Conservation (phyloP, 2,888 invertebrate species). For the Caenorhabditis sp. region DNA sequence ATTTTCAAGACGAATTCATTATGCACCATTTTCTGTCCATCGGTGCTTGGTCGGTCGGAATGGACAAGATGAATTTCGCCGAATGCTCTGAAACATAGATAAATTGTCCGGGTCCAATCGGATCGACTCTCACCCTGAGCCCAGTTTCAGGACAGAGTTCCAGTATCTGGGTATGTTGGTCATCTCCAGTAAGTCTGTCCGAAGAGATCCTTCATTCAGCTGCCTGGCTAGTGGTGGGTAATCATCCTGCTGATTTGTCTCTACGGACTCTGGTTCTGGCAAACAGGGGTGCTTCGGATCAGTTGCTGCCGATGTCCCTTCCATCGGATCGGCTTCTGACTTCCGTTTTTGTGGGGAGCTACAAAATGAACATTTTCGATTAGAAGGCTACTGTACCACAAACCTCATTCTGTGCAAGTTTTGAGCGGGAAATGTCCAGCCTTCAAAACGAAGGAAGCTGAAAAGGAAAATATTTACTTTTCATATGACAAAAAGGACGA, state of each 20-base stretch:
- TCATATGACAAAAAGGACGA: neutral
- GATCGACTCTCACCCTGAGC: slow-evolving; percentile 19
- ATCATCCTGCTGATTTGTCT: neutral
- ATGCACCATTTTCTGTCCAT: slow-evolving; percentile 14
- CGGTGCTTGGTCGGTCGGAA: slow-evolving; percentile 13
- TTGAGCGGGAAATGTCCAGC: neutral
- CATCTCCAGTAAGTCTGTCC: slow-evolving; percentile 5
- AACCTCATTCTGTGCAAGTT: slow-evolving; percentile 1
- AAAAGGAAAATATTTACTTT: neutral
- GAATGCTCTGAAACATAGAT: slow-evolving; percentile 21
- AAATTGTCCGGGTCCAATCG: neutral
- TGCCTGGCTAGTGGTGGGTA: neutral
- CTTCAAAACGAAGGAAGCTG: neutral
- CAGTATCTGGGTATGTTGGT: slow-evolving; percentile 31
- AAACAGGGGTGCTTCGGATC: neutral
- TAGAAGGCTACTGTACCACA: neutral
- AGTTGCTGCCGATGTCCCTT: neutral
- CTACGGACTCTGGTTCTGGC: neutral
- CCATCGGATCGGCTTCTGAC: neutral
- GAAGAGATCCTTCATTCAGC: neutral
- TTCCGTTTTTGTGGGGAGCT: neutral
- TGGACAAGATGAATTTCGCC: slow-evolving; percentile 33
- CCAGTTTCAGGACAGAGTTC: slow-evolving; percentile 7
- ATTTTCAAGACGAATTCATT: slow-evolving; percentile 41
- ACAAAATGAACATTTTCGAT: too few relatives aligned